These are phyloP conservation scores for Silurus asotus DNA, from an alignment of 2,113 vertebrate genomes.

Conservation along the genomic window DNA sequence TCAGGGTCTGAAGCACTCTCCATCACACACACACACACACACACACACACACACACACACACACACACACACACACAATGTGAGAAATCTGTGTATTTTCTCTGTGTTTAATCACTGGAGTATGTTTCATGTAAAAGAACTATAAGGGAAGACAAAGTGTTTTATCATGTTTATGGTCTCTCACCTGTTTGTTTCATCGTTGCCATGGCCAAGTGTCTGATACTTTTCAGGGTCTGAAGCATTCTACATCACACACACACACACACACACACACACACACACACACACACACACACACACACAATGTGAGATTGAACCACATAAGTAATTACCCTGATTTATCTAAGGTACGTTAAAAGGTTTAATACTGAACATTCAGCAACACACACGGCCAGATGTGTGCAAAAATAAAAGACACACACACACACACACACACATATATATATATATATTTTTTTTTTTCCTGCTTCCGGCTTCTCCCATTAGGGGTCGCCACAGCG, in stretches of 20 bases:
- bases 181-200: constrained; percentile 66
- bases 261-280: no score
- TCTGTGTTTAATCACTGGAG: not conserved
- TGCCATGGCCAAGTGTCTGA: constrained; percentile 57
- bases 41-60: no score
- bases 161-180: not conserved
- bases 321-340: no score
- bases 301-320: not conserved
- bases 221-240: constrained; percentile 62
- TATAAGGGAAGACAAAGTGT: not conserved
- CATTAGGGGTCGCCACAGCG: no score
- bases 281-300: no score
- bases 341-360: not conserved
- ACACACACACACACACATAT: not conserved
- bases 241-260: constrained; percentile 41
- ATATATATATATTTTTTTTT: no score
- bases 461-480: no score
- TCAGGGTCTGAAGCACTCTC: constrained; percentile 63
- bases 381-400: not conserved
- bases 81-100: not conserved
- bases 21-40: not conserved
- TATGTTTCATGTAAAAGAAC: not conserved
- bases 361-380: not conserved
- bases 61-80: not conserved
- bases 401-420: not conserved